A percentile compares a stretch with the other conserved stretches of the same genome.
These are phyloP conservation scores for Sclerurus mexicanus DNA, from an alignment of 2,113 vertebrate genomes.

Conservation along the genomic window DNA sequence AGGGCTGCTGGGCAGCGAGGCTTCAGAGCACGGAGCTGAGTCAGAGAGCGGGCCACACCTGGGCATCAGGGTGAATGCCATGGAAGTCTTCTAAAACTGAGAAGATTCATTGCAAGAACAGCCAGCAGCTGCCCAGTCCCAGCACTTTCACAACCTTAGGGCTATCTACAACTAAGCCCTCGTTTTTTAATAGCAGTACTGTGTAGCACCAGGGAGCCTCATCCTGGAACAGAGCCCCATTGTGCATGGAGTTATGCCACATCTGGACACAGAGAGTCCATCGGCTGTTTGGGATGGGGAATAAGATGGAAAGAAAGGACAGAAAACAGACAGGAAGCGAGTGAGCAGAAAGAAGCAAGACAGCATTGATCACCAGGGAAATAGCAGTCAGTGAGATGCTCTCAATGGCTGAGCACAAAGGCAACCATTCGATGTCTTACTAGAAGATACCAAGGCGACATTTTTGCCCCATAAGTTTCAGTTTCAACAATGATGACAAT, in stretches of 20 bases:
- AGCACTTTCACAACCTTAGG: neutral
- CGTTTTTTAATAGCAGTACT: neutral
- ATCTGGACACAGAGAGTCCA: neutral
- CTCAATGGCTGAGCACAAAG: neutral
- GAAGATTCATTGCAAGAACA: neutral
- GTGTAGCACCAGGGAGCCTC: neutral
- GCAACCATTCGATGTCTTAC: neutral
- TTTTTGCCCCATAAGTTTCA: neutral
- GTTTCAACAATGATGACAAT: neutral
- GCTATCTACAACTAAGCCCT: neutral
- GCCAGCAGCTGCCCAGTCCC: neutral
- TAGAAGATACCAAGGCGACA: neutral
- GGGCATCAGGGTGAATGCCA: neutral
- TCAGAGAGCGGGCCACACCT: neutral
- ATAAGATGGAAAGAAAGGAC: neutral
- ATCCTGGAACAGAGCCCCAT: neutral
- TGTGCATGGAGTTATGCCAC: neutral
- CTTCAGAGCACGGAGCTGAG: neutral
- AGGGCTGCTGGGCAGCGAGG: neutral
- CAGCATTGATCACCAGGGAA: neutral
- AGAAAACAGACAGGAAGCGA: neutral
- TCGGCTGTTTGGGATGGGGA: neutral
- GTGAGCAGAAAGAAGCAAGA: neutral
- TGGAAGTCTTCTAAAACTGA: neutral
- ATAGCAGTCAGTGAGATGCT: neutral